phyloP scores from a whole-genome alignment of 2,113 vertebrate species.

The Chionomys nivalis region DNA sequence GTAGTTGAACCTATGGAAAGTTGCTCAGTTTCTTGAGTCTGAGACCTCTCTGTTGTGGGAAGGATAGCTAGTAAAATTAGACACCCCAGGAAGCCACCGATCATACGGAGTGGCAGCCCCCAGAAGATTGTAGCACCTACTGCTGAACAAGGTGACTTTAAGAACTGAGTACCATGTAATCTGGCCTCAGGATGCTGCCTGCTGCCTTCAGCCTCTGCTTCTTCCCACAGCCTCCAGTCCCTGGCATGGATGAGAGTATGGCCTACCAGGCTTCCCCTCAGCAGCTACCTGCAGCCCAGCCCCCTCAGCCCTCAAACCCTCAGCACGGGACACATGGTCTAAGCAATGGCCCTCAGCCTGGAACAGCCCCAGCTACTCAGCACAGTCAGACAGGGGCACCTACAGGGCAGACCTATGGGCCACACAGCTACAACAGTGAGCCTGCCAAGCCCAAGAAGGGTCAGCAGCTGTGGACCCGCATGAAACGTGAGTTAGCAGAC shows the following conservation, averaged over 20 bases:
- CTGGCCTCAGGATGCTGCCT: rapidly evolving
- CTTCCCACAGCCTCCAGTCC: constrained; percentile 76
- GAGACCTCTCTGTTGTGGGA: neutral
- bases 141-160: rapidly evolving
- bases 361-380: constrained; percentile 71
- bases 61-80: too few species aligned
- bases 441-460: constrained; percentile 84
- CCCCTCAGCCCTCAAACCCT: constrained; percentile 77
- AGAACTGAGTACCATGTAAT: neutral
- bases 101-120: rapidly evolving
- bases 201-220: neutral
- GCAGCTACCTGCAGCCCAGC: constrained; percentile 75
- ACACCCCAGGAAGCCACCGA: neutral
- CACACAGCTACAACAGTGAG: constrained; percentile 83
- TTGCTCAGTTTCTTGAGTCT: neutral
- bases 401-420: constrained; percentile 84
- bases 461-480: constrained; percentile 93
- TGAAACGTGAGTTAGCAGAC: constrained; percentile 83
- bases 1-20: rapidly evolving
- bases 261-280: constrained; percentile 78
- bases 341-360: constrained; percentile 75
- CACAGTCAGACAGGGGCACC: constrained; percentile 85
- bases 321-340: constrained; percentile 68
- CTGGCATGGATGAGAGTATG: constrained; percentile 86
- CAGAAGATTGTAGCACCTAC: too few species aligned